Evolutionary conservation across 2,888 invertebrate genomes (phyloP), one percentile per base, ranked within the genome.

Genomic region (Leptopilina syphax): DNA sequence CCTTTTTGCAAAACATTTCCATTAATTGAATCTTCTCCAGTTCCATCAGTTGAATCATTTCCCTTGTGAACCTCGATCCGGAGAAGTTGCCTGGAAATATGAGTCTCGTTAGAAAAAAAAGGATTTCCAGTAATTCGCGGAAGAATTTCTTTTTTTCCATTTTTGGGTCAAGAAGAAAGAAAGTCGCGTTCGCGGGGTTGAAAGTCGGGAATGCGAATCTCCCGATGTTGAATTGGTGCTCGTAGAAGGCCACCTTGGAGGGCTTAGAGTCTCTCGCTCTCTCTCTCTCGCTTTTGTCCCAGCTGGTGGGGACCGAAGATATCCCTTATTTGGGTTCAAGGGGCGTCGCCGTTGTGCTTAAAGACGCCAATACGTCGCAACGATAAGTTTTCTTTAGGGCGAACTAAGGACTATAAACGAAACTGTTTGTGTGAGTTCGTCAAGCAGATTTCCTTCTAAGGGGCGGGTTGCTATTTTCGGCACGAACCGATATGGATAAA

Each of bases 381-480:
- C 83, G 83, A 66, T 81, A 80, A 77, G 80, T 84, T 83, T 50
- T 84, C 87, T 85, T 86, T 87, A 89, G 88, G 88, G 87, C 87
- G 85, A 50, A 87, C 86, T 87, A 87, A 89, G 83, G 87, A 88
- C 88, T 87, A 86, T 81, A 81, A 78, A 63, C 50, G 76, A 79
- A 79, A 79, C 80, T 82, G 78, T 76, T 76, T 77, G 83, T 82
- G 79, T 79, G 81, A 63, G 84, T 83, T 85, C 84, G 85, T 76
- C 83, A 87, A 86, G 86, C 87, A 87, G 90, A 91, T 91, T 91
- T 89, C 91, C 91, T 89, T 91, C 89, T 91, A 91, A 90, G 91
- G 91, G 90, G 90, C 91, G 91, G 90, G 90, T 88, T 87, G 90
- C 90, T 91, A 91, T 91, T 91, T 91, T 91, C 87, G 89, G 89